Evolutionary conservation across 2,797 vertebrate genomes (phyloP), one percentile per base, ranked within the genome.

Genomic region (Furcifer pardalis): DNA sequence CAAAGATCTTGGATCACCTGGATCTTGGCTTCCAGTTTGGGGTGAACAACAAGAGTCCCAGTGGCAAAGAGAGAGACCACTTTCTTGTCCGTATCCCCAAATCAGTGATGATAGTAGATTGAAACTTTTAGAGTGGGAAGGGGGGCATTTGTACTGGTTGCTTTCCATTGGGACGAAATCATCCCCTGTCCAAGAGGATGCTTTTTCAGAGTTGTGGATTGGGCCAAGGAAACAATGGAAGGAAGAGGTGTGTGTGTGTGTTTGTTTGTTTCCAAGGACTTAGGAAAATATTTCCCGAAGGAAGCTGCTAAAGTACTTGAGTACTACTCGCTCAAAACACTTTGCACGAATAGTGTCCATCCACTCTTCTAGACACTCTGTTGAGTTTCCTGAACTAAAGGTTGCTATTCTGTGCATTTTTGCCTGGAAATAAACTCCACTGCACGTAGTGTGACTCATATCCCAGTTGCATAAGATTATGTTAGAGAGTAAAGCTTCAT

Each of bases 241-340:
- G 77, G 66, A 72, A 89, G 77, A 71, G 79, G 59, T 52, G 32
- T 19, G 23, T 69, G 15, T 69, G 40, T 56, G 27, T 85, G 19
- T 68, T 25, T 8, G 32, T 75, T 37, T 46, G 66, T 71, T 72
- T 83, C 40, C 77, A 6, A 89, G 25, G 65, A 82, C 60, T 56
- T 79, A 81, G 30, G 49, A 79, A 84, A 88, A 32, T 42, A 63
- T 85, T 72, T 90, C 85, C 84, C 30, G 68, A 10, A 27, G 37
- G 17, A 27, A 71, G 23, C 9, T 2, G 40, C 7, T 42, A 8
- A 27, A 42, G 37, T 25, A 71, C 68, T 25, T 21, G 12, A 37
- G 35, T 23, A 66, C 87, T 75, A 92, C 85, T 85, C 32, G 7
- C 30, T 62, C 7, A 4, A 17, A 30, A 63, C 25, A 60, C 35